Conservation (phyloP, 2,888 invertebrate genomes). For the Eupithecia insigniata region DNA sequence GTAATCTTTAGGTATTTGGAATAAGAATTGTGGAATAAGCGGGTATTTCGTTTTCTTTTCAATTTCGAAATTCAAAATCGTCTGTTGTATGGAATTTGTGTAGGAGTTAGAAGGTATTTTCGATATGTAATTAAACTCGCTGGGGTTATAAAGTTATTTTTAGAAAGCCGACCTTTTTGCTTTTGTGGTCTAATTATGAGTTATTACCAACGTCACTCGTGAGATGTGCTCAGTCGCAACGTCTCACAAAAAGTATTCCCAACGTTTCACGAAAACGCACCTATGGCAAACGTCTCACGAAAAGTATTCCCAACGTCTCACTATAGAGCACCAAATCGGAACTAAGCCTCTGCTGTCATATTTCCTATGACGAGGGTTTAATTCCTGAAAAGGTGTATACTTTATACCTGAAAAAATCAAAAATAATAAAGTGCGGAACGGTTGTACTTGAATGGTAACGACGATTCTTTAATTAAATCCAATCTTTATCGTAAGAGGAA, state of each 20-base stretch:
- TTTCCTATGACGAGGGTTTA: background rate
- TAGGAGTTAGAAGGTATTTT: background rate
- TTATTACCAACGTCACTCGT: too few species aligned
- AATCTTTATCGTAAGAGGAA: too few species aligned
- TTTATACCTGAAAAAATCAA: background rate
- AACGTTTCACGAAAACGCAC: too few species aligned
- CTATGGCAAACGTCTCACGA: too few species aligned
- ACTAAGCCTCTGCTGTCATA: background rate
- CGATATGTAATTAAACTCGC: background rate
- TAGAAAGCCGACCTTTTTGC: background rate
- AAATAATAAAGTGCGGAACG: background rate
- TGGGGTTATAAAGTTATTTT: background rate
- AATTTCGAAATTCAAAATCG: conserved; percentile 19
- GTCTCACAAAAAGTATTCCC: too few species aligned
- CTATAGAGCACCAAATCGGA: background rate
- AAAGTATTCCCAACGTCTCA: too few species aligned
- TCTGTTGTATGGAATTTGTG: conserved; percentile 2
- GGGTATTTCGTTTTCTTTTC: conserved; percentile 26
- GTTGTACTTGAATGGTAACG: too few species aligned
- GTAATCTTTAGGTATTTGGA: conserved; percentile 38
- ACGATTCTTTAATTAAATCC: background rate
- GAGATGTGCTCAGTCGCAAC: too few species aligned
- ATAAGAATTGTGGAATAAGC: conserved; percentile 33
- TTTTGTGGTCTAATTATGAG: background rate
- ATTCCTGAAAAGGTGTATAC: background rate